Base-by-base conservation (phyloP, 2,797 vertebrate species). In the Cuculus canorus region DNA sequence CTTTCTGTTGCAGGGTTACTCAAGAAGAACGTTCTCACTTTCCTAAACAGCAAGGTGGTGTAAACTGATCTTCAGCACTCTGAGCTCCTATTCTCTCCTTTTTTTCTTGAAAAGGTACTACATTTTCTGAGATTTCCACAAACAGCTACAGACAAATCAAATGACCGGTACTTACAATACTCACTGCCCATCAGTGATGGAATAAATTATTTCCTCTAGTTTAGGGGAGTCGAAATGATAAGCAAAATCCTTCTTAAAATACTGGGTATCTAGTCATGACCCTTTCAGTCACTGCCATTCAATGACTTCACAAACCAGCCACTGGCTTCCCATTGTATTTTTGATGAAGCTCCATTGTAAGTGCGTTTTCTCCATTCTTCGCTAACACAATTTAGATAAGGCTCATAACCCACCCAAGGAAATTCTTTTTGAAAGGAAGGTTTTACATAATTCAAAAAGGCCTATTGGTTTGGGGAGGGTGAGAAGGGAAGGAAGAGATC, bases 111-210 rank as follows among this genome's bases (percentile, higher is more conserved):
- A 24, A 47, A 75, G 30, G 15, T 57, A 35, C 79, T 57, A 30
- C 2, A 24, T 59, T 60, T 86, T 60, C n/a, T n/a, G 17, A 24
- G 35, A 56, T 77, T 77, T 69, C 39, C 30, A 10, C 50, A 35
- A 60, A 50, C 32, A 53, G 13, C 57, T 56, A 30, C 17, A 57
- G 57, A 71, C 56, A 63, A 63, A 39, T 43, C 24, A 43, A 71
- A 18, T 57, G 23, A 43, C 25, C 54, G 6, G 1, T 2, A 1
- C 43, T 77, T 77, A 37, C 0, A 0, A 24, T 24, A 75, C 22
- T 70, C 12, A 56, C 41, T 30, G 41, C 61, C 43, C 8, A 1
- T 32, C 47, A 53, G 11, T 30, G 53, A 53, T 5, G 9, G n/a
- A 61, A 56, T 57, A 57, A 70, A 54, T 37, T 3, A 73, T 47